Evolutionary conservation across 1,140 invertebrate genomes (phyloP).

Genomic region (Spodoptera litura): DNA sequence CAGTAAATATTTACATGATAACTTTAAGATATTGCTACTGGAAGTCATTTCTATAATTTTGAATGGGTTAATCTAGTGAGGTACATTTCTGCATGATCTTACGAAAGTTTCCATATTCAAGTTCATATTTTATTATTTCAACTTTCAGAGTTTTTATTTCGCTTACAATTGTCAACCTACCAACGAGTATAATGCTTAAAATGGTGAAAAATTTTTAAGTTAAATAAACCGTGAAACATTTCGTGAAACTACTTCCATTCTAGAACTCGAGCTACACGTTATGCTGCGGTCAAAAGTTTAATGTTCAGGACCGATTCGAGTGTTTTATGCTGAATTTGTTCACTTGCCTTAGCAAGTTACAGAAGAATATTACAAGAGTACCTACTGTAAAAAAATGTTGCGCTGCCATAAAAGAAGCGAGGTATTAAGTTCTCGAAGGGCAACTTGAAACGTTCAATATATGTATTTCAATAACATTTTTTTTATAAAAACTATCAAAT

Average conservation of each 20-base stretch:
- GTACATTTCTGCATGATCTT: background rate
- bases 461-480: background rate
- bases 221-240: slow-evolving; percentile 34
- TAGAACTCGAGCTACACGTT: slow-evolving; percentile 18
- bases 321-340: slow-evolving; percentile 17
- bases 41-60: slow-evolving; percentile 1
- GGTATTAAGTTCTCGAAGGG: too few relatives aligned
- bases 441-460: too few relatives aligned
- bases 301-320: slow-evolving; percentile 25
- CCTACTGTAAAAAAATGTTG: too few relatives aligned
- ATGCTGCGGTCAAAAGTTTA: slow-evolving; percentile 18
- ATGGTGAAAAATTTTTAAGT: slow-evolving; percentile 12
- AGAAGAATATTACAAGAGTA: too few relatives aligned
- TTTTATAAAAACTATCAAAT: background rate
- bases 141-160: background rate
- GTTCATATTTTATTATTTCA: too few relatives aligned
- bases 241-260: slow-evolving; percentile 22
- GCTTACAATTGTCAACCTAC: background rate
- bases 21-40: slow-evolving; percentile 29
- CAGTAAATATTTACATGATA: slow-evolving; percentile 42
- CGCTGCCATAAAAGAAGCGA: too few relatives aligned
- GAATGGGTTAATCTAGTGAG: background rate
- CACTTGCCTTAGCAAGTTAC: background rate
- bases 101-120: too few relatives aligned
- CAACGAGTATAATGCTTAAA: background rate